Base-by-base conservation (phyloP, 2,797 vertebrate species). In the Pseudochirops cupreus region DNA sequence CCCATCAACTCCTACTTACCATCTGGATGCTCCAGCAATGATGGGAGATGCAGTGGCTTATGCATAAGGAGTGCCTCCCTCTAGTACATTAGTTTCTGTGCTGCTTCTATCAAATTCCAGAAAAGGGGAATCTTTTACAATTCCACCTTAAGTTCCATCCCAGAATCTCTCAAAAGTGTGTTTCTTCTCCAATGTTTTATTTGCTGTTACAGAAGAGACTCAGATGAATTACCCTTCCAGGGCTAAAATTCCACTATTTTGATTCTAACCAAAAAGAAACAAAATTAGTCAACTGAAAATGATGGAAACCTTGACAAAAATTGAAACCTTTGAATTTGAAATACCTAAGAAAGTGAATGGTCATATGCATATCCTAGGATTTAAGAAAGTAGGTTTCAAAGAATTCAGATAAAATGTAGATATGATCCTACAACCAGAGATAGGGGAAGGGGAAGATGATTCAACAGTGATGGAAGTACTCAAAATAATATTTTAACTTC, bases 1-100 rank as follows among this genome's bases (percentile, higher is more conserved):
- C 56, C 92, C 33, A 11, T 62, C 50, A n/a, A 39, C 93, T 97
- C 67, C 95, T 94, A 95, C 94, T 56, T 56, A 39, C 93, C 96
- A 97, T 96, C 93, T 96, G 97, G 96, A 93, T 74, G 31, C 96
- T 57, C 93, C 91, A 58, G 93, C 0, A 90, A 57, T 5, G 21
- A 90, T 0, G 0, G 31, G 89, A 94, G 57, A 24, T 39, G 46
- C 94, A 92, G 5, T 11, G 58, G 52, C 57, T 91, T 29, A 92
- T 52, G 90, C 91, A 89, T 91, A 91, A 14, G 87, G 31, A 93
- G 50, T 74, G 28, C 57, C 55, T 29, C 56, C 55, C 46, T 90
- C 53, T 39, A 53, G 54, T 28, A 31, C 74, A 62, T 56, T 57
- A 56, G 87, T 53, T 33, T 5, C 4, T 54, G 10, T 9, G 50